Percentiles rank a stretch among this genome's conserved stretches.
Evolutionary conservation across 1,140 invertebrate genomes (phyloP).

Genomic region (Alviniconcha marisindica): DNA sequence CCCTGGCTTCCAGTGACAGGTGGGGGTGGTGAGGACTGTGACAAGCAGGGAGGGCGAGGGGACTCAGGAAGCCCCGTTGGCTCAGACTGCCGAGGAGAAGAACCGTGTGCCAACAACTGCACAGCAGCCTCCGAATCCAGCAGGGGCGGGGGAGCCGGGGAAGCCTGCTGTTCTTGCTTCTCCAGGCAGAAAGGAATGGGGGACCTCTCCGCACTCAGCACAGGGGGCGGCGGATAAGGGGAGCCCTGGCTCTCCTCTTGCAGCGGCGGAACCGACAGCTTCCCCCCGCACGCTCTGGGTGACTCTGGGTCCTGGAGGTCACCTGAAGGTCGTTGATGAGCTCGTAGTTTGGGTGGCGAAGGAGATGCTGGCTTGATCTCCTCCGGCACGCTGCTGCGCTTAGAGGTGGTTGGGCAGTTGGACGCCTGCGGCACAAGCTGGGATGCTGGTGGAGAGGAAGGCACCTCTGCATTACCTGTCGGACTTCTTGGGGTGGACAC

Average conservation of each 20-base stretch:
- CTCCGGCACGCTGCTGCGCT: too few relatives aligned
- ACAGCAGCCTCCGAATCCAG: background rate
- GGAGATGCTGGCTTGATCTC: background rate
- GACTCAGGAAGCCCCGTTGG: background rate
- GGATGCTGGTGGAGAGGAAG: too few relatives aligned
- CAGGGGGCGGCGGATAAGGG: conserved; percentile 29
- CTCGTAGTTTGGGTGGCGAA: conserved; percentile 14
- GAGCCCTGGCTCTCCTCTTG: conserved; percentile 8
- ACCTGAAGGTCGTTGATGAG: background rate
- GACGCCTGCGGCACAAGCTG: too few relatives aligned
- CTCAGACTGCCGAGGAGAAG: background rate
- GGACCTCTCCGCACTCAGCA: conserved; percentile 18
- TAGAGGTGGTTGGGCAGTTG: too few relatives aligned
- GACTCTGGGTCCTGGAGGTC: background rate
- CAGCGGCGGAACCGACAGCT: background rate
- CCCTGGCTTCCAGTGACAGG: background rate
- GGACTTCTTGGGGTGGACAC: too few relatives aligned
- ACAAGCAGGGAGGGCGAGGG: background rate
- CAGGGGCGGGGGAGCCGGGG: background rate
- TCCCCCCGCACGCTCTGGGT: background rate
- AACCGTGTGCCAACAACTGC: background rate
- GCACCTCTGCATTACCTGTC: too few relatives aligned
- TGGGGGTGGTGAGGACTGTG: background rate
- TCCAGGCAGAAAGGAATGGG: conserved; percentile 20
- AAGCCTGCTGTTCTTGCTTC: background rate